Evolutionary conservation across 2,113 vertebrate genomes (phyloP).

Genomic region (Pterophyllum scalare): DNA sequence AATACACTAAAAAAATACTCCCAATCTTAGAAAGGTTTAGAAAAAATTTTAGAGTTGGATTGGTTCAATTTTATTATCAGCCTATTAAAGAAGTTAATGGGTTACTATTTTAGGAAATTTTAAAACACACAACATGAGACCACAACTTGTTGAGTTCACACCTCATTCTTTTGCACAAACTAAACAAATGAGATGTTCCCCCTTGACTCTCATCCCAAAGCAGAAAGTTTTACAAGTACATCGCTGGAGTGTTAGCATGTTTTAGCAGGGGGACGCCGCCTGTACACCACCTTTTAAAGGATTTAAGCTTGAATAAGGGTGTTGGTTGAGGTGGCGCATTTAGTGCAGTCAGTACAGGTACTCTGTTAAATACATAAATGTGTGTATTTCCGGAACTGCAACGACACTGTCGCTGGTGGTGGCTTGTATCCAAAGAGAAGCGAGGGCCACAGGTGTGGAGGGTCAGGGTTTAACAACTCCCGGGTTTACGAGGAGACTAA

Average conservation of each 20-base stretch:
- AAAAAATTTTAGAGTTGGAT: not conserved
- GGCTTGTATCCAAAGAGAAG: slow-evolving; percentile 54
- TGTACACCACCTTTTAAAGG: not conserved
- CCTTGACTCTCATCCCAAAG: no score
- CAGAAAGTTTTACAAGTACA: not conserved
- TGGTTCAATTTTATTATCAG: not conserved
- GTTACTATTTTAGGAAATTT: not conserved
- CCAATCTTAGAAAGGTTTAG: not conserved
- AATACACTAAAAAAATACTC: not conserved
- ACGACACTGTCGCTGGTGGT: slow-evolving; percentile 16
- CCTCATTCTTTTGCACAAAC: not conserved
- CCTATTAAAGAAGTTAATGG: not conserved
- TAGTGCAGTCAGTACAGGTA: not conserved
- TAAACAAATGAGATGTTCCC: not conserved
- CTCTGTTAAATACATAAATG: slow-evolving; percentile 3
- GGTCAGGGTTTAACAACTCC: slow-evolving; percentile 72
- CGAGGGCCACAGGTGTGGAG: slow-evolving; percentile 67
- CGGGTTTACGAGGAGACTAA: slow-evolving; percentile 66
- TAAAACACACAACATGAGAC: not conserved
- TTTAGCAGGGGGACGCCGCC: not conserved
- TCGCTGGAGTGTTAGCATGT: not conserved
- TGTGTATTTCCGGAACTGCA: slow-evolving; percentile 36
- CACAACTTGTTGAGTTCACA: not conserved
- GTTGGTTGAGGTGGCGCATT: not conserved
- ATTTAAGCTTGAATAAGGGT: not conserved